phyloP scores from a whole-genome alignment of 30 jellyfish, hydroid and myxozoan species.

The Thelohanellus kitauei region DNA sequence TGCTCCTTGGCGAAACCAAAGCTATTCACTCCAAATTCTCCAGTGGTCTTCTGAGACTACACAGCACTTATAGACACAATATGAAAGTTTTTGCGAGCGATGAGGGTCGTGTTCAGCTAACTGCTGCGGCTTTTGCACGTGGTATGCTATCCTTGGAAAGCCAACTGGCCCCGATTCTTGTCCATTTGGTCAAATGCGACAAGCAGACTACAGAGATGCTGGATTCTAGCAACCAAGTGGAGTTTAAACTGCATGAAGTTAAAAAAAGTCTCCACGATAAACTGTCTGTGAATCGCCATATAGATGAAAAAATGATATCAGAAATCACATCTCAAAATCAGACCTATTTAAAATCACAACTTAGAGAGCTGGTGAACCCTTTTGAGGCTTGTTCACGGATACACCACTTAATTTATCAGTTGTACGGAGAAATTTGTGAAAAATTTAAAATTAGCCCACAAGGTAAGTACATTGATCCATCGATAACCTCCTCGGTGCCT shows the following conservation, averaged over 20 bases:
- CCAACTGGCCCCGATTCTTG: slow-evolving; percentile 61
- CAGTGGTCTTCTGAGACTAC: slow-evolving; percentile 81
- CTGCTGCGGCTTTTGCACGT: slow-evolving; percentile 98
- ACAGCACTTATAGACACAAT: slow-evolving; percentile 92
- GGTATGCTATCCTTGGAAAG: slow-evolving; percentile 74
- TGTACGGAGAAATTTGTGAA: too few relatives aligned
- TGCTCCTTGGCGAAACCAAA: slow-evolving; percentile 32
- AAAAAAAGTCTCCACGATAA: not conserved
- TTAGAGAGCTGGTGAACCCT: not conserved
- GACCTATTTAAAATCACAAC: not conserved
- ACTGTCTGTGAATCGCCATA: not conserved
- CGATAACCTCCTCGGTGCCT: not conserved
- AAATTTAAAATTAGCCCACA: not conserved
- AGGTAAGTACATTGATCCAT: too few relatives aligned
- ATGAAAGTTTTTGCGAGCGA: slow-evolving; percentile 77
- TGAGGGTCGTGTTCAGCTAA: slow-evolving; percentile 97
- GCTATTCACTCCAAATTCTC: not conserved
- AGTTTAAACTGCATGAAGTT: not conserved
- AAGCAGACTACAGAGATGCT: slow-evolving; percentile 47
- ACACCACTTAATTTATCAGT: not conserved
- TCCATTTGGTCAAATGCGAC: slow-evolving; percentile 50
- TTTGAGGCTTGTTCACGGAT: not conserved
- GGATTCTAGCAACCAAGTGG: slow-evolving; percentile 15
- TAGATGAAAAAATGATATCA: not conserved
- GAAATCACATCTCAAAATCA: not conserved